These are phyloP conservation scores for Megalurothrips usitatus DNA, from an alignment of 2,888 invertebrate species.

Conservation along the genomic window DNA sequence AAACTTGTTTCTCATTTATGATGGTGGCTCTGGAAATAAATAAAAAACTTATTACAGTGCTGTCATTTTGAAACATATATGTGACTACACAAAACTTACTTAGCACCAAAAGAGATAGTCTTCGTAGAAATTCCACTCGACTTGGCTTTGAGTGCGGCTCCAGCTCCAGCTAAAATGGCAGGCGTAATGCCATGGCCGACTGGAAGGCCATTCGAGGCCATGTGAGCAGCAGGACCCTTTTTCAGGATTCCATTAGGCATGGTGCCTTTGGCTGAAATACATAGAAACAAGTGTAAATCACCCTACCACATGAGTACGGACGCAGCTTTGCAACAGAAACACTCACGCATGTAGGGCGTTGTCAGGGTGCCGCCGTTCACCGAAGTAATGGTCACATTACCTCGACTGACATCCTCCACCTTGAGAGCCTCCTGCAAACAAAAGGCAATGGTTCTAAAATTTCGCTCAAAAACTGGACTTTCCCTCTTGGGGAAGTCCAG, in stretches of 20 bases:
- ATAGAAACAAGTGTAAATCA: background rate
- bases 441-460: background rate
- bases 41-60: background rate
- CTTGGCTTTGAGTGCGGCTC: background rate
- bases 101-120: background rate
- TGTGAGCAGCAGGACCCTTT: background rate
- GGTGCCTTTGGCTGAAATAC: background rate
- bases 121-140: background rate
- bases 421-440: background rate
- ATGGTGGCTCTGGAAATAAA: background rate
- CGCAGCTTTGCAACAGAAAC: background rate
- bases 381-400: background rate
- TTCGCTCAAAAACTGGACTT: background rate
- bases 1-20: background rate
- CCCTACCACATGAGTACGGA: background rate
- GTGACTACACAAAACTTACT: background rate
- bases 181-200: background rate
- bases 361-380: background rate
- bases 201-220: background rate
- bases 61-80: background rate
- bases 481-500: too few relatives aligned
- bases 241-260: conserved; percentile 2
- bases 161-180: background rate
- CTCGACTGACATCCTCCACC: background rate
- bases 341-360: background rate